These are phyloP conservation scores for Mesopsocus fuscifrons DNA, from an alignment of 2,888 invertebrate genomes.

Conservation along the genomic window DNA sequence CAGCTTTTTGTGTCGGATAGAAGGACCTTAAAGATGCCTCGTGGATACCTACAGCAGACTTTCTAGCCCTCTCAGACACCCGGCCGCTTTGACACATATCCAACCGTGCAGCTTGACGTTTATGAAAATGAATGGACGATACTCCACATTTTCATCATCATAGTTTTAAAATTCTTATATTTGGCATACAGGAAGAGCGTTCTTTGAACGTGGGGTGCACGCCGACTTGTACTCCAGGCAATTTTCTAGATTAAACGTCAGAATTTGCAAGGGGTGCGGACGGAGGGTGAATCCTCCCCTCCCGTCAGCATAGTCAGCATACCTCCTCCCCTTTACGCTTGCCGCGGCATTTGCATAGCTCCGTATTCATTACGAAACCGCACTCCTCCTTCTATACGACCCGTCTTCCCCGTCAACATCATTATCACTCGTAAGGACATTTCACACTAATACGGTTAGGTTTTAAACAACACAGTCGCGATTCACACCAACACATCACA, in stretches of 20 bases:
- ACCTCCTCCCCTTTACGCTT: constrained; percentile 3
- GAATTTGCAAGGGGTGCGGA: constrained; percentile 9
- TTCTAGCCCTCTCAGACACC: too few species aligned
- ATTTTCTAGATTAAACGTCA: constrained; percentile 47
- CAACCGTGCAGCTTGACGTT: constrained; percentile 29
- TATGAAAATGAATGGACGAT: constrained; percentile 41
- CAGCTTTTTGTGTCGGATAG: too few species aligned
- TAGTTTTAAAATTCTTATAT: constrained; percentile 6
- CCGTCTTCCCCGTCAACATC: too few species aligned
- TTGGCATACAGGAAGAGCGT: constrained; percentile 5
- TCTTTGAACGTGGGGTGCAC: constrained; percentile 4
- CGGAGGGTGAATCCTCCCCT: background rate
- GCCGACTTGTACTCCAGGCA: constrained; percentile 26
- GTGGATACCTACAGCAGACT: too few species aligned
- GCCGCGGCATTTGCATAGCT: background rate
- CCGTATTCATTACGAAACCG: constrained; percentile 23
- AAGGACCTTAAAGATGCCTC: too few species aligned
- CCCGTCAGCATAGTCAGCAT: background rate
- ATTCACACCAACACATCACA: too few species aligned
- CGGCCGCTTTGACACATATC: constrained; percentile 15
- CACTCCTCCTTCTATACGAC: constrained; percentile 20
- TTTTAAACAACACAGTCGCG: too few species aligned
- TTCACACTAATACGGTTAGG: too few species aligned
- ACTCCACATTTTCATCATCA: constrained; percentile 16
- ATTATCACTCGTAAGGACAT: too few species aligned